Base-by-base conservation (phyloP, 2,888 invertebrate genomes). In the Kryphioiulus occultus region DNA sequence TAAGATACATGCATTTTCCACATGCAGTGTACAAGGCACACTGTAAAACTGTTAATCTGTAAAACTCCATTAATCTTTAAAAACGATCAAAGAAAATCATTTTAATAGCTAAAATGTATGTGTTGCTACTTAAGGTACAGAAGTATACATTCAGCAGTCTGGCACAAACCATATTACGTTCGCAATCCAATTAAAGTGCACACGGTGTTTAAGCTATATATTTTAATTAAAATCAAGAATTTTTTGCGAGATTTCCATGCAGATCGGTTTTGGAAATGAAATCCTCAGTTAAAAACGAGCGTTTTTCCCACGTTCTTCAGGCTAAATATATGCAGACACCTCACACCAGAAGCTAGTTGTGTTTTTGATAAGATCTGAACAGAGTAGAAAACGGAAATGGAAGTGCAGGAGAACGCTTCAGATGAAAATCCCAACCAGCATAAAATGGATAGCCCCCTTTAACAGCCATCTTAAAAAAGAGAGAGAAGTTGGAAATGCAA, bases 361-460 rank as follows among this genome's bases (percentile, higher is more conserved):
- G 17, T 59, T 59, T 59, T 59, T 5, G 59, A 59, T 59, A 59
- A 59, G 22, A 59, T 59, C 59, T 22, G 59, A 59, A 22, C 22
- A 59, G 59, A 59, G 59, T 17, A 19, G n/a, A 59, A 59, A 59
- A 59, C 59, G 59, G 59, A 59, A 59, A 59, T 59, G 59, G 59
- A 59, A 59, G 59, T 59, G 59, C 59, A 59, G 59, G 19, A n/a
- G 59, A 59, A 19, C 22, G 22, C 22, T 59, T 17, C 7, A 19
- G 3, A 59, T 59, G 59, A 19, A 15, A 59, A 59, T 59, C 59
- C 59, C 22, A 59, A 59, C 59, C 59, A 59, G 59, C 59, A 59
- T 59, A 59, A 59, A 59, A 59, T 59, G 22, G 22, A 5, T 59
- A 22, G 22, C 59, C n/a, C 22, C 19, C 59, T 59, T 59, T 59